Evolutionary conservation across 2,797 vertebrate species (phyloP), one percentile per base, ranked within the genome.

Genomic region (Fratercula arctica): DNA sequence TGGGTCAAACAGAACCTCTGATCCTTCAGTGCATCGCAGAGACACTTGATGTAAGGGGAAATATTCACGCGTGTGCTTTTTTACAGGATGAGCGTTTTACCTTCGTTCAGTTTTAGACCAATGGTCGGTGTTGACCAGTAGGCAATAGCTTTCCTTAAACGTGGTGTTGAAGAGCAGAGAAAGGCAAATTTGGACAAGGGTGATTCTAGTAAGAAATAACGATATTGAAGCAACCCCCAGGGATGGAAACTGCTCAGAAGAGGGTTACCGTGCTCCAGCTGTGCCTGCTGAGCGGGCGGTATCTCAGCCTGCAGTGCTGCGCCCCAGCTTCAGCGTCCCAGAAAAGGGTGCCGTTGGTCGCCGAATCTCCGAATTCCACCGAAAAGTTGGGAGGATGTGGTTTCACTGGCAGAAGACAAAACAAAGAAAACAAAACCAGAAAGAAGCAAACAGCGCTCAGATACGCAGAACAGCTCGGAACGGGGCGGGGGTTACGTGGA

Each of bases 281-380:
- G 12, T 6, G 37, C n/a, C 75, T 46, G 81, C 53, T 4, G 1
- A 35, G 31, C 5, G 95, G 66, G 11, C 92, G 97, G 73, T 98
- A 98, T 37, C 98, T 97, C 90, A 99, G 94, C 96, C 98, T 97
- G 89, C 97, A 98, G 72, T 96, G 89, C 13, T 59, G 87, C 7
- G 95, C 96, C 25, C 10, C 89, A 2, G 84, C 89, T 7, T 85
- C 56, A 1, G 92, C 89, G 9, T 83, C 84, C 96, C 98, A 97
- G 20, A 20, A 77, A 31, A 99, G n/a, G 43, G 48, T 67, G 91
- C 99, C 99, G 35, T 13, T 90, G 87, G 96, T 95, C 28, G 91
- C 98, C 6, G 97, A 98, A 8, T 95, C 86, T 10, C 94, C 85
- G 75, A 89, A 98, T 68, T 93, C 29, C 28, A 98, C 95, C 21